Conservation (phyloP, 2,113 vertebrate species). For the Myanophis thanlyinensis region DNA sequence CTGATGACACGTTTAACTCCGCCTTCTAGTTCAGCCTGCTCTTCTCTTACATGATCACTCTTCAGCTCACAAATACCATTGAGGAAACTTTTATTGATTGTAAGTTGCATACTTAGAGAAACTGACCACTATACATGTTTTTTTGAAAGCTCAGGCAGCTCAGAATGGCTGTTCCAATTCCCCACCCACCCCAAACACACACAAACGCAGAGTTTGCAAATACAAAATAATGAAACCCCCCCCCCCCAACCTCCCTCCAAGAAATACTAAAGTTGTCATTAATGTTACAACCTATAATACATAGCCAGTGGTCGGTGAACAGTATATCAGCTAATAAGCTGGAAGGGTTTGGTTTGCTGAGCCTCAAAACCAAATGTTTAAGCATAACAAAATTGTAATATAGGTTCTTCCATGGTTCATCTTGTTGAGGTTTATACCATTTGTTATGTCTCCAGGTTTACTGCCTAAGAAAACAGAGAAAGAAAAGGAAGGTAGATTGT, state of each 20-base stretch:
- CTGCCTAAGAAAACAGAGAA: not conserved
- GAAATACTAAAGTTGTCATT: not conserved
- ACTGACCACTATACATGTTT: not conserved
- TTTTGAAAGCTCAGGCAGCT: not conserved
- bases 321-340: not conserved
- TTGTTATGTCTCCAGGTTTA: not conserved
- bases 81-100: not conserved
- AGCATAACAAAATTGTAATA: not conserved
- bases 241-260: not conserved
- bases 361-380: not conserved
- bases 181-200: too few relatives aligned
- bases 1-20: too few relatives aligned
- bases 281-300: not conserved
- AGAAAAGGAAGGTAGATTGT: constrained; percentile 30
- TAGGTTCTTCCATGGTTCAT: not conserved
- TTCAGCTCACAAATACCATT: not conserved
- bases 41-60: not conserved
- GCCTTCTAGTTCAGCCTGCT: too few relatives aligned
- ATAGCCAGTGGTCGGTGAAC: not conserved
- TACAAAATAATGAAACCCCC: not conserved
- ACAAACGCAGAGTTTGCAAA: not conserved
- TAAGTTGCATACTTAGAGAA: not conserved
- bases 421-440: not conserved
- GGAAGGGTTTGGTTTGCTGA: not conserved
- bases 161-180: not conserved